Percentiles rank a stretch among this genome's conserved stretches.
Conservation (phyloP, 30 jellyfish, hydroid and myxozoan genomes). For the Hydra vulgaris region DNA sequence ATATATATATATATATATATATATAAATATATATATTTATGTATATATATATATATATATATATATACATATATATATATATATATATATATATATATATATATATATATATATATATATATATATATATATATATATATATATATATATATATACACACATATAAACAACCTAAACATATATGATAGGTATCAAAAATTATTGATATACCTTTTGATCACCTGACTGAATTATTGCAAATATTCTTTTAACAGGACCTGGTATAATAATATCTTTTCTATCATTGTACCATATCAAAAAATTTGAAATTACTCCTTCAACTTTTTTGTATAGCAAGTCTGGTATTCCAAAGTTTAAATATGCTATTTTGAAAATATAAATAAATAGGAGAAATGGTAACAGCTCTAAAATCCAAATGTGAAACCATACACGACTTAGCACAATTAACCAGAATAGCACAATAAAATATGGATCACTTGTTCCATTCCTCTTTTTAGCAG, state of each 20-base stretch:
- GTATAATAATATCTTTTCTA: constrained; percentile 58
- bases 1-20: too few species aligned
- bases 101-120: too few species aligned
- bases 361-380: constrained; percentile 22
- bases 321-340: constrained; percentile 19
- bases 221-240: constrained; percentile 44
- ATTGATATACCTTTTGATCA: constrained; percentile 67
- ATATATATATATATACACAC: too few species aligned
- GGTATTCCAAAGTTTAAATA: constrained; percentile 25
- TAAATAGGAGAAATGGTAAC: constrained; percentile 7
- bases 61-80: too few species aligned
- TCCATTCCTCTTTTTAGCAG: constrained; percentile 40
- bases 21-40: too few species aligned
- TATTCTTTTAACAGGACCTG: constrained; percentile 69
- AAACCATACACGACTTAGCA: constrained; percentile 47
- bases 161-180: too few species aligned
- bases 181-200: too few species aligned
- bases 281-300: constrained; percentile 37
- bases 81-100: too few species aligned
- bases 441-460: constrained; percentile 70
- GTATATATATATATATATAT: too few species aligned
- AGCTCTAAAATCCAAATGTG: constrained; percentile 22
- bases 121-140: too few species aligned
- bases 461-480: constrained; percentile 78
- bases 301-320: neutral